Base-by-base conservation (phyloP, 1,140 invertebrate genomes). In the Phocides pigmalion region DNA sequence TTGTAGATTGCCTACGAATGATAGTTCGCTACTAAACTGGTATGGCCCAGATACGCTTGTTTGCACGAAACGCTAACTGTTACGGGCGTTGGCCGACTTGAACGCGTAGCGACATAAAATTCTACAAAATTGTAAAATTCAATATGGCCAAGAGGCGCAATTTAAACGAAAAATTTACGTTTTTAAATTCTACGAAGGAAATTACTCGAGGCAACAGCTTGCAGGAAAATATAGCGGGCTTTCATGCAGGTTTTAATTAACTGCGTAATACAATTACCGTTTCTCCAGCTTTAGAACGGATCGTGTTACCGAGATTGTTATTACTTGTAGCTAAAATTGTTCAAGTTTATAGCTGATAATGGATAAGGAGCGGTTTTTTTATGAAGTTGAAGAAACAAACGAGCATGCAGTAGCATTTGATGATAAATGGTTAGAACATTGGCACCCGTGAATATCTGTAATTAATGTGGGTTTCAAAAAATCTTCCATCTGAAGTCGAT, bases 11-110 rank as follows among this genome's bases (percentile, higher is more conserved):
- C 37, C 47, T 61, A 47, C 12, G 22, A 49, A 39, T 47, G 47
- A 32, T 62, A 47, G 32, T 50, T 39, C 58, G 20, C 49, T 28
- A 35, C 49, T 35, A 32, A 35, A 35, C 49, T 51, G 14, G 51
- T 44, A 42, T 72, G 70, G 59, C 71, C 74, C 64, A 84, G 68
- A 76, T 79, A 61, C 28, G 44, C 25, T 44, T 74, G 78, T 81
- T 81, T 82, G 72, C 74, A 81, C 72, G 66, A 75, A 82, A 76
- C 70, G 64, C 70, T 76, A 72, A 74, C 64, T 66, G 68, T 73
- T 64, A 68, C 70, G 70, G 62, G 19, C 62, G 58, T 56, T 49
- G 68, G 64, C 70, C 62, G 65, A 70, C 37, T 42, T 56, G 37
- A 37, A 12, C 19, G 11, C 17, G 51, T 4, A 37, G 44, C 39